Base-by-base conservation (phyloP, 1,140 invertebrate species). In the Drosophila navojoa region DNA sequence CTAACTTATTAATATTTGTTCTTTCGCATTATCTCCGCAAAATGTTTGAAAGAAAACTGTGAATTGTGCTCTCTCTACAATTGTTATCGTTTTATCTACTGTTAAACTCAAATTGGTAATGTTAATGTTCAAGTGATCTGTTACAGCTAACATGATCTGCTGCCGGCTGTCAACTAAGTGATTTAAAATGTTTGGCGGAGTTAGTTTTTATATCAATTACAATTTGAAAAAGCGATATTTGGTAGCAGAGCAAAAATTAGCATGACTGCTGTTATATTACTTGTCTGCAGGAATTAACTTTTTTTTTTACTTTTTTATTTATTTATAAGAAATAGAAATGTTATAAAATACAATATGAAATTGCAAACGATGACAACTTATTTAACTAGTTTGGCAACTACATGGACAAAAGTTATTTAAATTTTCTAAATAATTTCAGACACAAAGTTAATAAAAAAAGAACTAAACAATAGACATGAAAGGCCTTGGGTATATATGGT, bases 311-410 rank as follows among this genome's bases (percentile, higher is more conserved):
- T n/a, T n/a, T n/a, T n/a, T n/a, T n/a, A n/a, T 55, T 71, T 64
- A 64, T 55, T 71, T 25, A 0, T n/a, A n/a, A 13, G n/a, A 58
- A 58, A 42, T 42, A n/a, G 25, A 58, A 52, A 44, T 44, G 32
- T 15, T 42, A 9, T 16, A 66, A n/a, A 71, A 66, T 60, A 67
- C 32, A 49, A 40, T 5, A 53, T 45, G 27, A 29, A 64, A 71
- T 71, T 71, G 68, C 68, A 71, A 71, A 70, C 22, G 40, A 68
- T 42, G 63, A 50, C 5, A 69, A 61, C 66, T 61, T 74, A 62
- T 10, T n/a, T 3, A 70, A 62, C 66, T 74, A 74, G 57, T 72
- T 74, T 74, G 71, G 71, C 71, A 74, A 57, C 32, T 58, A 35
- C 29, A 25, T 29, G 29, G 49, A 74, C 50, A 57, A 47, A 42